Evolutionary conservation across 2,888 invertebrate species (phyloP).

Genomic region (Leucozona laternaria): DNA sequence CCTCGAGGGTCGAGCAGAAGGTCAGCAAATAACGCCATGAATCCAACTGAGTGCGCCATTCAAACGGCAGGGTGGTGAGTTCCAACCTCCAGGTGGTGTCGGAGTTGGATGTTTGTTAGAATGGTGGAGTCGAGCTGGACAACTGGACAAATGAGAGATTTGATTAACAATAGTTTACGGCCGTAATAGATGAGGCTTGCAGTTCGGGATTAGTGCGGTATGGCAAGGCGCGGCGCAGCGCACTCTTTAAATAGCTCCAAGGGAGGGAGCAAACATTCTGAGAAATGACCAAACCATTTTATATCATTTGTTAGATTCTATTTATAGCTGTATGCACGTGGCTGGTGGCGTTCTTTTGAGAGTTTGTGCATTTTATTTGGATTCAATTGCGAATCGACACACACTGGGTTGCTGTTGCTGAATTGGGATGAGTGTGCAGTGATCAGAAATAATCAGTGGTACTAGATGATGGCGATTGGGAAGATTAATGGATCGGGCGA

Average conservation of each 20-base stretch:
- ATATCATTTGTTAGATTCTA: constrained; percentile 72
- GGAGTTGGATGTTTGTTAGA: constrained; percentile 13
- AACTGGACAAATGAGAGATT: constrained; percentile 75
- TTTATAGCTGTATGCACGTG: constrained; percentile 66
- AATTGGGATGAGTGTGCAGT: constrained; percentile 24
- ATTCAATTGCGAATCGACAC: constrained; percentile 33
- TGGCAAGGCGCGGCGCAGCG: constrained; percentile 39
- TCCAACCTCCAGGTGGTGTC: constrained; percentile 65
- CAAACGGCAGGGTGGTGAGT: constrained; percentile 65
- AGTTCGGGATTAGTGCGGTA: constrained; percentile 52
- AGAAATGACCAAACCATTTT: constrained; percentile 69
- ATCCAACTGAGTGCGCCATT: constrained; percentile 43
- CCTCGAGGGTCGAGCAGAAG: constrained; percentile 70
- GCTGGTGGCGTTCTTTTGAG: constrained; percentile 31
- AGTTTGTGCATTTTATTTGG: not conserved
- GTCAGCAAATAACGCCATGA: constrained; percentile 62
- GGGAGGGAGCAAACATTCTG: constrained; percentile 57
- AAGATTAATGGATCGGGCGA: constrained; percentile 44
- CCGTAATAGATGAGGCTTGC: constrained; percentile 57
- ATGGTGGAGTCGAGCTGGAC: constrained; percentile 39
- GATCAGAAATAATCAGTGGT: constrained; percentile 61
- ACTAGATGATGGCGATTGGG: constrained; percentile 10
- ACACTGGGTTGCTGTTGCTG: not conserved
- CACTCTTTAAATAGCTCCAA: constrained; percentile 63
- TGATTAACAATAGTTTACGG: constrained; percentile 73